phyloP scores from a whole-genome alignment of 2,888 invertebrate species.

The Euphydryas editha region DNA sequence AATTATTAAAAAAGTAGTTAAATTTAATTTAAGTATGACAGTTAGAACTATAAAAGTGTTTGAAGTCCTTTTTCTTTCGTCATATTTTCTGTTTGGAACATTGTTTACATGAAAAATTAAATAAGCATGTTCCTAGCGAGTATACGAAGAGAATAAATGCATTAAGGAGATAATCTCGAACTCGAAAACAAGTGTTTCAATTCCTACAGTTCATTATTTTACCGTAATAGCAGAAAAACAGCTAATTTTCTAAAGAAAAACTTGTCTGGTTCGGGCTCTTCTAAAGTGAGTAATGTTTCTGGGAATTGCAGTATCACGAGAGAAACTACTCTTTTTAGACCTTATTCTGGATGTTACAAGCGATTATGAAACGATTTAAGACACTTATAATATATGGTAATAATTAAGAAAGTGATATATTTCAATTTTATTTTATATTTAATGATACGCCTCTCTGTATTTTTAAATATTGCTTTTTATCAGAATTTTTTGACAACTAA shows the following conservation, averaged over 20 bases:
- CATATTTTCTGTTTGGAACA: too few relatives aligned
- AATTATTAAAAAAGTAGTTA: neutral
- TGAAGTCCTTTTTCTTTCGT: too few relatives aligned
- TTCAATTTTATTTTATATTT: too few relatives aligned
- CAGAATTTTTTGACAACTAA: too few relatives aligned
- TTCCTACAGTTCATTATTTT: constrained; percentile 37
- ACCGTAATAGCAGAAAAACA: constrained; percentile 36
- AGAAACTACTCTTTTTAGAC: neutral
- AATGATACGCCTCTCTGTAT: too few relatives aligned
- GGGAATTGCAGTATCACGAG: constrained; percentile 38
- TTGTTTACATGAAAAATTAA: too few relatives aligned
- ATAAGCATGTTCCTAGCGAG: neutral
- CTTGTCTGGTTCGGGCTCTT: constrained; percentile 30
- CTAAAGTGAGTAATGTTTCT: constrained; percentile 39
- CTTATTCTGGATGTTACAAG: neutral
- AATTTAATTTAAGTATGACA: too few relatives aligned
- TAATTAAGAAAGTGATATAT: too few relatives aligned
- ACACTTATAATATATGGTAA: too few relatives aligned
- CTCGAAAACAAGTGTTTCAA: constrained; percentile 28
- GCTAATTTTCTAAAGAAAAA: constrained; percentile 36
- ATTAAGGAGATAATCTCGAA: neutral
- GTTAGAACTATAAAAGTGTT: too few relatives aligned
- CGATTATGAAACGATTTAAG: neutral
- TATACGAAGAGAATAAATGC: neutral
- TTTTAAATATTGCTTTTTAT: too few relatives aligned